Evolutionary conservation across 1,140 invertebrate species (phyloP), one percentile per base, ranked within the genome.

Genomic region (Phthorimaea operculella): DNA sequence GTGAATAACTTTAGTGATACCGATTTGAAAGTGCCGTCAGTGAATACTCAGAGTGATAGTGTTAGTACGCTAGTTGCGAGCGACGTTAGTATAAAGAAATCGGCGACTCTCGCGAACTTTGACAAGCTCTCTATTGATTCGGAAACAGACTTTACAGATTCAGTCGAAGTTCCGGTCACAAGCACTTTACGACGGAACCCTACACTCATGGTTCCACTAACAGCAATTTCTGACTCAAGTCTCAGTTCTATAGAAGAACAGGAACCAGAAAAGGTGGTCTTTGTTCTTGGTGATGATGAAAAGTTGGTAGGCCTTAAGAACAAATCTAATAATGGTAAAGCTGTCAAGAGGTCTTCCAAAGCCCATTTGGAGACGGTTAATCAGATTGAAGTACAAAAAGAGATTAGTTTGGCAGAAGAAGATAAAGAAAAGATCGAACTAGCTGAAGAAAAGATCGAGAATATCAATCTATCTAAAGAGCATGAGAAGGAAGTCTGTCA

Each of bases 221-320:
- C 75, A 52, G 63, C 69, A 9, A 73, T 69, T 15, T 71, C 72
- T 3, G 72, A 79, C 57, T 77, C 78, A 54, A 79, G 75, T 62
- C 65, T 72, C 36, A 72, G 70, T 49, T 73, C 72, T 4, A 70
- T 76, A 7, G 78, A 79, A n/a, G 75, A 79, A 21, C 45, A 34
- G 7, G 79, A 75, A 16, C 15, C 55, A 11, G 76, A 78, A 48
- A 86, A 89, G 58, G 92, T 93, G 0, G 83, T 92, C n/a, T 94
- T 94, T 70, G 92, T 91, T 9, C 80, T 94, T 11, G 92, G 92
- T n/a, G 91, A 91, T 51, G 89, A 93, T 71, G 91, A 93, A 48
- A 88, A 89, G 63, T 68, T 90, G 52, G 85, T 90, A 10, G 83
- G 87, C 10, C 63, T 88, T 47, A 90, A 89, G 64, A 88, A 87